Evolutionary conservation across 2,888 invertebrate species (phyloP), one percentile per base, ranked within the genome.

Genomic region (Agrochola lychnidis): DNA sequence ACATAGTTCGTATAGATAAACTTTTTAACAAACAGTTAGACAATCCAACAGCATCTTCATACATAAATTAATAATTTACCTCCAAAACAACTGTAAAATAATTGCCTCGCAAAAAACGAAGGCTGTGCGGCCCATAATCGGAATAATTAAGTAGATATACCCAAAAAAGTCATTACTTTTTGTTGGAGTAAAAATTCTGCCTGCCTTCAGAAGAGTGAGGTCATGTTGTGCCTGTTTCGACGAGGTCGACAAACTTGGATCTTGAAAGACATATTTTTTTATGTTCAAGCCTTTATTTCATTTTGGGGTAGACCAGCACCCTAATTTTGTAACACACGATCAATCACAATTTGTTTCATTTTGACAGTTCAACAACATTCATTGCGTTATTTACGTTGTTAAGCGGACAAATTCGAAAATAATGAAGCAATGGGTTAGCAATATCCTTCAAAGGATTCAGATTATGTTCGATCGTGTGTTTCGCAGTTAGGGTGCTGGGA

Each of bases 131-230:
- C 4, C 76, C 73, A 68, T 76, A 87, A 78, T 74, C 67, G 77
- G 64, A 48, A 70, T 85, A 78, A 85, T 85, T 84, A 81, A 81
- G 75, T 76, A 75, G 81, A 78, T 76, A 64, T 81, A 30, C 48
- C 75, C 87, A 87, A 87, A 85, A 73, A 78, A 74, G 61, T 30
- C 0, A 48, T 57, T 25, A 64, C 25, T 77, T 83, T 80, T 71
- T 71, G 75, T 48, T 68, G 53, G 14, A 72, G 40, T 67, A 48
- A 63, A 40, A 59, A 80, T 64, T 76, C 63, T 81, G 72, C 53
- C 69, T 75, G 57, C 82, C 67, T 85, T 85, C 73, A 56, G 48
- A 48, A 14, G 66, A 70, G 70, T 81, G 73, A 85, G 70, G 85
- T 83, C 85, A 85, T 67, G 14, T 14, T 36, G 16, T 73, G 81